Conservation (phyloP, 2,113 vertebrate species). For the Arenaria interpres region DNA sequence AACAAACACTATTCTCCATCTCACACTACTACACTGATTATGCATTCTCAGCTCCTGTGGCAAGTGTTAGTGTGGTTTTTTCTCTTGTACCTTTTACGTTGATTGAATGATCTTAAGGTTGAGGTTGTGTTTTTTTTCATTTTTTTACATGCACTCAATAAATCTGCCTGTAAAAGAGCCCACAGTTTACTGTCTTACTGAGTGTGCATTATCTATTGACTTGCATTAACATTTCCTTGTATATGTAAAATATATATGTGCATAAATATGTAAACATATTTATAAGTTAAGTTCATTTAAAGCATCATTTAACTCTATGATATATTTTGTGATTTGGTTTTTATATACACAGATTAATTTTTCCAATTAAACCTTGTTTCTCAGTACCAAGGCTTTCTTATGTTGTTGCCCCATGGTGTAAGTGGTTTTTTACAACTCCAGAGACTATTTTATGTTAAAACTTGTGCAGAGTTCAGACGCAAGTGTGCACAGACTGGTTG, state of each 20-base stretch:
- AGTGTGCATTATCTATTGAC: background rate
- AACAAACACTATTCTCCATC: background rate
- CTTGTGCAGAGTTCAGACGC: background rate
- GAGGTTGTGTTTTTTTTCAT: background rate
- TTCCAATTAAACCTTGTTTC: constrained; percentile 33
- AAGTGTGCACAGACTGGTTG: background rate
- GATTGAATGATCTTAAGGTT: background rate
- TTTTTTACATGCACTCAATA: background rate
- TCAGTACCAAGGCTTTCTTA: background rate
- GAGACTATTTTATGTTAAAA: background rate
- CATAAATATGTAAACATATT: constrained; percentile 45
- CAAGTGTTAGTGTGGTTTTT: background rate
- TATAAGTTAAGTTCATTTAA: constrained; percentile 2
- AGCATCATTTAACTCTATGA: background rate
- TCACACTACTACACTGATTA: background rate
- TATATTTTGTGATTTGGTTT: background rate
- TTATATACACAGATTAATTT: background rate
- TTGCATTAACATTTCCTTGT: background rate
- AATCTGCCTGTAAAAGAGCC: background rate
- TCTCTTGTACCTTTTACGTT: background rate
- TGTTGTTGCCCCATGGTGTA: background rate
- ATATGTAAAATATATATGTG: background rate
- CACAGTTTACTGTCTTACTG: background rate
- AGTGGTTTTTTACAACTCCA: background rate
- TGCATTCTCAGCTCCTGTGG: background rate